Evolutionary conservation across 2,113 vertebrate genomes (phyloP), one percentile per base, ranked within the genome.

Genomic region (Callithrix jacchus): DNA sequence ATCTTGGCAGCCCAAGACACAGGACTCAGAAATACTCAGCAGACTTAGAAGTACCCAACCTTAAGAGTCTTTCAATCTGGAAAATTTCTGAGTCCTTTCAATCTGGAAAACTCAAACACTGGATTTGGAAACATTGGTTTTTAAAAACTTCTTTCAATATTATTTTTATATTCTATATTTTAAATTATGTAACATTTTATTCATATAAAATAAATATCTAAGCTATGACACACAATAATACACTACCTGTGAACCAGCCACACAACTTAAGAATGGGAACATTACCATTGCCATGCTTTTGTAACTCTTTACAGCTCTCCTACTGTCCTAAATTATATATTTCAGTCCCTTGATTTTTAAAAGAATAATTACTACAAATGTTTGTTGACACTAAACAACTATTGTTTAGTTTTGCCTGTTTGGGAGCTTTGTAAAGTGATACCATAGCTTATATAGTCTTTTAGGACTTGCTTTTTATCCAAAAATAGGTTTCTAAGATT

Each of bases 331-430:
- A 49, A 77, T 25, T 49, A 92, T 40, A 5, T 76, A 23, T 84
- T 89, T 84, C 32, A 47, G 76, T 82, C 10, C 73, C 56, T 88
- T 83, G 61, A 89, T 10, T 64, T 73, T 58, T 91, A 27, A 30
- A 82, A 92, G 74, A 58, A 52, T 27, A 74, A 74, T 83, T 25
- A 79, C 76, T 66, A 52, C 18, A 6, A 71, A 64, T 95, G 45
- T 93, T 45, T 80, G 54, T 80, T 64, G 79, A 79, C 25, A n/a
- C n/a, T 94, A 70, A 94, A 35, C 6, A 81, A 56, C 64, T 82
- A 5, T 61, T 80, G 32, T 80, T 85, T 84, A 79, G 47, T 88
- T 83, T 37, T 96, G 30, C n/a, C 91, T 92, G 45, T 77, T 94
- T 61, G 13, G 30, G 17, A 32, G 21, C 42, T 70, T 88, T 91